Evolutionary conservation across 2,797 vertebrate species (phyloP).

Genomic region (Phrynocephalus guinanensis): DNA sequence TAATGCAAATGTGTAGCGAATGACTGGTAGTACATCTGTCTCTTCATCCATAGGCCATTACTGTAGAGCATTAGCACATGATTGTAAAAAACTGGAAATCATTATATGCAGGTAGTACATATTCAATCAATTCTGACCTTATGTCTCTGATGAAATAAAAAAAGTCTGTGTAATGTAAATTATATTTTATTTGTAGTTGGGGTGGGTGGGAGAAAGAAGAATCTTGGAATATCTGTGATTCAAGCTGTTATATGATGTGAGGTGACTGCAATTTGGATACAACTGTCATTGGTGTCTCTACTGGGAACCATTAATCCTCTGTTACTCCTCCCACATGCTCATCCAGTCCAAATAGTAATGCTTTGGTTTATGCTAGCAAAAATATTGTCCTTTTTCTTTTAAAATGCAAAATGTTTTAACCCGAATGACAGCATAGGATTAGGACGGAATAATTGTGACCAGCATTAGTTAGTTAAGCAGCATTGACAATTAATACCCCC

Average conservation of each 20-base stretch:
- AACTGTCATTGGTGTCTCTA: slow-evolving; percentile 73
- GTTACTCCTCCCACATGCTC: slow-evolving; percentile 68
- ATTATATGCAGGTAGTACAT: slow-evolving; percentile 82
- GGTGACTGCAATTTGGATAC: slow-evolving; percentile 71
- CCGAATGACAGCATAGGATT: slow-evolving; percentile 42
- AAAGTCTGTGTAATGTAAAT: slow-evolving; percentile 72
- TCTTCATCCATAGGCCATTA: slow-evolving; percentile 85
- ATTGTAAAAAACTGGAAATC: slow-evolving; percentile 82
- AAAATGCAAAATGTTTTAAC: slow-evolving; percentile 27
- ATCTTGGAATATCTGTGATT: slow-evolving; percentile 70
- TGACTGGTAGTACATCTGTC: slow-evolving; percentile 84
- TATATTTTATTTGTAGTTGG: slow-evolving; percentile 73
- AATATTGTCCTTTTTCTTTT: slow-evolving; percentile 62
- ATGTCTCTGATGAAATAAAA: slow-evolving; percentile 79
- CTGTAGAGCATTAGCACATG: slow-evolving; percentile 80
- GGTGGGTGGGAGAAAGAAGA: slow-evolving; percentile 36
- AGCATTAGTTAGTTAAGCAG: slow-evolving; percentile 70
- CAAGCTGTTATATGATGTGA: slow-evolving; percentile 76
- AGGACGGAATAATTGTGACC: slow-evolving; percentile 64
- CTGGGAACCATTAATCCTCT: slow-evolving; percentile 70
- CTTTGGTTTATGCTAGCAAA: slow-evolving; percentile 72
- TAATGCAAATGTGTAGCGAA: slow-evolving; percentile 84
- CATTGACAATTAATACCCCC: slow-evolving; percentile 76
- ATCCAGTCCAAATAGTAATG: slow-evolving; percentile 67
- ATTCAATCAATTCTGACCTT: slow-evolving; percentile 84